Evolutionary conservation across 2,113 vertebrate species (phyloP).

Genomic region (Cottus gobio): DNA sequence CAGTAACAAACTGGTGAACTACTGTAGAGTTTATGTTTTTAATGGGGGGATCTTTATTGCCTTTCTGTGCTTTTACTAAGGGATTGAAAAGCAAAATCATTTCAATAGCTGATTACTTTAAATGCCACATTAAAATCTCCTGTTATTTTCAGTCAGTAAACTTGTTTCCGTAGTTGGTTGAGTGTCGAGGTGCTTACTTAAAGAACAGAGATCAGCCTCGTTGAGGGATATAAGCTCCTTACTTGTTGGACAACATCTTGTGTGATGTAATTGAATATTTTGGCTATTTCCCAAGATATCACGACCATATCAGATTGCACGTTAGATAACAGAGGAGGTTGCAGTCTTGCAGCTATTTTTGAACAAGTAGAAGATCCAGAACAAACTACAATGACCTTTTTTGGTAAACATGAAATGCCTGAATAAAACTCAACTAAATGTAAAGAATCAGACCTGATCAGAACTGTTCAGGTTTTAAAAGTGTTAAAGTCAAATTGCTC

Average conservation of each 20-base stretch:
- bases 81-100: not conserved
- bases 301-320: slow-evolving; percentile 31
- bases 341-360: not conserved
- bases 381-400: slow-evolving; percentile 36
- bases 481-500: not conserved
- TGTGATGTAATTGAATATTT: slow-evolving; percentile 34
- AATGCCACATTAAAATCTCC: not conserved
- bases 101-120: not conserved
- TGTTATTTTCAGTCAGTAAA: not conserved
- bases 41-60: not conserved
- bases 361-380: not conserved
- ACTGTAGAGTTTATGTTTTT: not conserved
- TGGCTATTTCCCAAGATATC: slow-evolving; percentile 10
- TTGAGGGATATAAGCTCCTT: slow-evolving; percentile 4
- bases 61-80: not conserved
- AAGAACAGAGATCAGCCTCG: not conserved
- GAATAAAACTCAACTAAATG: not conserved
- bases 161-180: not conserved
- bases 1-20: not conserved
- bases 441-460: not conserved
- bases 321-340: slow-evolving; percentile 1
- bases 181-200: not conserved
- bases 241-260: slow-evolving; percentile 12
- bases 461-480: not conserved
- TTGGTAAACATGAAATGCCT: slow-evolving; percentile 21